Evolutionary conservation across 2,888 invertebrate species (phyloP), one percentile per base, ranked within the genome.

Genomic region (Neria commutata): DNA sequence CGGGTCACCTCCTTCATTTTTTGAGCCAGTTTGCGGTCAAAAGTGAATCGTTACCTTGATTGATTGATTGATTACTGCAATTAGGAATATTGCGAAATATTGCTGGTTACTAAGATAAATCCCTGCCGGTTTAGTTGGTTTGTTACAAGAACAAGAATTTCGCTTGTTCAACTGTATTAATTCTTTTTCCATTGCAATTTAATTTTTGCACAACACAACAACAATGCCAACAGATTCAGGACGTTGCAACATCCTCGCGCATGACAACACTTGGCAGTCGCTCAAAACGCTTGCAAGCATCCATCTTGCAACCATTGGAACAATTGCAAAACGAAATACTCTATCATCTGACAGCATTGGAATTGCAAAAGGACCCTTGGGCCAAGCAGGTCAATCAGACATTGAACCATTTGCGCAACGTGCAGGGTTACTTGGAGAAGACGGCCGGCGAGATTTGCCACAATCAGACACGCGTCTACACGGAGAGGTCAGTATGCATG

Each of bases 401-500:
- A 0, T 81, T 91, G 5, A 87, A 87, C 57, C 90, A 91, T 73
- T 85, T 92, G 66, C 89, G 88, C 70, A 89, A 87, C n/a, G 88
- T 91, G 48, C 91, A 92, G 77, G 88, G 86, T 75, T 91, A 89
- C 79, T 85, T 92, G 62, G 87, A 90, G 70, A 88, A 87, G 72
- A 88, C 89, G 69, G 90, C 90, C 29, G 86, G 86, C 51, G 84
- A 87, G 67, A 89, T 91, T 69, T 89, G 89, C 54, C 85, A 86
- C 69, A 86, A 88, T 85, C 89, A 89, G 81, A 83, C 83, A 68
- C 75, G 74, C 54, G 60, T 70, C 61, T 82, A 79, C 64, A 76
- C 75, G 24, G 77, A 75, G 64, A 77, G 79, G 79, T 78, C 58
- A 58, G 70, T 66, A 19, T 29, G 11, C 29, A n/a, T 11, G 29